phyloP scores from a whole-genome alignment of 2,797 vertebrate species.

The Chelon auratus region DNA sequence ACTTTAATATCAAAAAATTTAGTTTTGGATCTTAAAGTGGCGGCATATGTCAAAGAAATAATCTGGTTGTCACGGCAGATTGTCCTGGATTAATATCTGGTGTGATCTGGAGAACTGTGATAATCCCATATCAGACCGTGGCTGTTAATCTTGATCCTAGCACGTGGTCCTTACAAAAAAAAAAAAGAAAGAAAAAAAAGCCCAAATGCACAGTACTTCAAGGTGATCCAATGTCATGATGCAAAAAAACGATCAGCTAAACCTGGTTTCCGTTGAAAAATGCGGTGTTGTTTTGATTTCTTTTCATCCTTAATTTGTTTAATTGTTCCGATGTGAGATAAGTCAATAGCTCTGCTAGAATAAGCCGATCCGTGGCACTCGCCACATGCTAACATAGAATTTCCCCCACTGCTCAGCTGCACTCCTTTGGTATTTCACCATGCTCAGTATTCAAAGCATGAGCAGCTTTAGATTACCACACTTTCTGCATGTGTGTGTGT shows the following conservation, averaged over 20 bases:
- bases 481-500: conserved; percentile 23
- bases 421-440: conserved; percentile 65
- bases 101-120: conserved; percentile 51
- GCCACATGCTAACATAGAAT: conserved; percentile 25
- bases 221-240: conserved; percentile 55
- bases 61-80: conserved; percentile 64
- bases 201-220: conserved; percentile 12
- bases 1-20: conserved; percentile 35
- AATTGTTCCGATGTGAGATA: conserved; percentile 32
- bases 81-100: conserved; percentile 66
- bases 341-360: conserved; percentile 19
- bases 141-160: conserved; percentile 59
- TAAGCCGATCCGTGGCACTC: conserved; percentile 33
- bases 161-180: conserved; percentile 29
- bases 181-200: conserved; percentile 6
- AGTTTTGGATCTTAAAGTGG: conserved; percentile 37
- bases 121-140: conserved; percentile 68
- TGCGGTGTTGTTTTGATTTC: conserved; percentile 20
- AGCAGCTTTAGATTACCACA: conserved; percentile 68
- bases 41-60: conserved; percentile 61
- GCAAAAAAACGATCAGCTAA: conserved; percentile 15
- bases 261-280: background rate
- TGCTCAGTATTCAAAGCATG: conserved; percentile 81
- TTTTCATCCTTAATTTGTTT: conserved; percentile 30
- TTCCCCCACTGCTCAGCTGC: conserved; percentile 33